Evolutionary conservation across 2,888 invertebrate genomes (phyloP), one percentile per base, ranked within the genome.

Genomic region (Entomobrya multifasciata): DNA sequence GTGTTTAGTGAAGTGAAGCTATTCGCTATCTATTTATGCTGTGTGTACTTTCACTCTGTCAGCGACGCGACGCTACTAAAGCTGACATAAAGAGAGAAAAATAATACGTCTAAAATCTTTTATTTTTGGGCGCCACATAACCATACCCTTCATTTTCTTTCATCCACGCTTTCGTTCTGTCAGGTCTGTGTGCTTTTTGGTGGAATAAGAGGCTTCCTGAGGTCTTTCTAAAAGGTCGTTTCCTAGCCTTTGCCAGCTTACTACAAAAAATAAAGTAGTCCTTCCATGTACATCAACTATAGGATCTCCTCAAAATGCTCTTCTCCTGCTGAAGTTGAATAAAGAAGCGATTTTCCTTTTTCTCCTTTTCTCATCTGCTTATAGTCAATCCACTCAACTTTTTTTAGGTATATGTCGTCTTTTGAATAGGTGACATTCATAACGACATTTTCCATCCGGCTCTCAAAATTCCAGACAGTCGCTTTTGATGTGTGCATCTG

Each of bases 381-480:
- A 13, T 1, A 8, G 22, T 57, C 2, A 5, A 25, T 13, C 22
- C 57, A 57, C 10, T 22, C 17, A 57, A 2, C 6, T 3, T 57
- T 3, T 57, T 25, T 8, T 22, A 8, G 11, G 52, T 13, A n/a
- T 15, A 30, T 74, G 74, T 55, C 30, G n/a, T n/a, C 55, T 74
- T 11, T 74, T 74, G 52, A 55, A 52, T 10, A 17, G 13, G 55
- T 55, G 74, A 74, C 72, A 47, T n/a, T 22, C 72, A 72, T 49
- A 72, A 55, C 74, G 74, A 74, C 74, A 74, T 74, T 74, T 70
- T 47, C 70, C n/a, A n/a, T n/a, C n/a, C n/a, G n/a, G n/a, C n/a
- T n/a, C n/a, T n/a, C n/a, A n/a, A n/a, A n/a, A n/a, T n/a, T n/a
- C n/a, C n/a, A n/a, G n/a, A n/a, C n/a, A n/a, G n/a, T n/a, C n/a